Conservation (phyloP, 2,113 vertebrate species). For the Myiozetetes cayanensis region DNA sequence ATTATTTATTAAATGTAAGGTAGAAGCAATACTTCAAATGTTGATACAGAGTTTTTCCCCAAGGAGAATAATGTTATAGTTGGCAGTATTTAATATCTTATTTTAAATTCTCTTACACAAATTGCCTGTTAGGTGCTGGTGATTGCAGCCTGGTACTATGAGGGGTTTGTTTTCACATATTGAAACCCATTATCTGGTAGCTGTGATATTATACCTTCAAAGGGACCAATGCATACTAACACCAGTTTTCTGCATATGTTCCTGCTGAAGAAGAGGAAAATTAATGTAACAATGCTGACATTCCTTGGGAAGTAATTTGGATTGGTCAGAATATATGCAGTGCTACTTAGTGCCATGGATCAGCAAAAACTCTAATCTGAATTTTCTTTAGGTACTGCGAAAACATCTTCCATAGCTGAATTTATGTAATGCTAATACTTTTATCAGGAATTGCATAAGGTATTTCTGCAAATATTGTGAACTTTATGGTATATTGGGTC, state of each 20-base stretch:
- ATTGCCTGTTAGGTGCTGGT: background rate
- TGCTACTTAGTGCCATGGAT: background rate
- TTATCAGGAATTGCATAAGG: background rate
- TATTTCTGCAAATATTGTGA: background rate
- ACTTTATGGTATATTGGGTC: background rate
- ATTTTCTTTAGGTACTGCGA: background rate
- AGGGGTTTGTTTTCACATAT: background rate
- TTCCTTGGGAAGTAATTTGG: background rate
- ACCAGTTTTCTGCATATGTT: background rate
- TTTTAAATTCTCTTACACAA: background rate
- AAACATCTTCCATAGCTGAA: background rate
- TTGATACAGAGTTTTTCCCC: background rate
- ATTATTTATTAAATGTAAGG: background rate
- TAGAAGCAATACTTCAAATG: background rate
- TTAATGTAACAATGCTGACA: background rate
- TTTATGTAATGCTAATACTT: background rate
- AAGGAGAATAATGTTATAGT: background rate
- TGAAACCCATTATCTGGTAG: background rate
- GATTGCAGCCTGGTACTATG: background rate
- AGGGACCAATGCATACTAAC: background rate
- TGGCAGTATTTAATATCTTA: background rate
- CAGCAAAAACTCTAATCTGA: background rate
- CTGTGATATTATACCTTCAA: background rate
- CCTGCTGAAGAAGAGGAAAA: background rate
- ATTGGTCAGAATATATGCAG: background rate